Conservation (phyloP, 2,113 vertebrate genomes). For the Platichthys flesus region DNA sequence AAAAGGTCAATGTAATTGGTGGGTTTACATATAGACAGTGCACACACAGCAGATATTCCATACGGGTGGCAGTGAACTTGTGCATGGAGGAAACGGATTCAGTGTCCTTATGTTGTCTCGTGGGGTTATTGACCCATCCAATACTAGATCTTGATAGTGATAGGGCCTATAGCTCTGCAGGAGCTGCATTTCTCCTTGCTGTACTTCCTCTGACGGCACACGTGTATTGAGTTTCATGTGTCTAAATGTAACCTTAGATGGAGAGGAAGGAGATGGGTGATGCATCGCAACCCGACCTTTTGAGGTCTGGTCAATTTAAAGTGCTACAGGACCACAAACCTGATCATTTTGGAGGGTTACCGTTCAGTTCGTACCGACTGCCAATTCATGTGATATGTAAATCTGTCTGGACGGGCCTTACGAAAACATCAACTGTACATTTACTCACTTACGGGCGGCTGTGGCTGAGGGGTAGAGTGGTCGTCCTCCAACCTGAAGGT, state of each 20-base stretch:
- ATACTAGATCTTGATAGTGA: slow-evolving; percentile 4
- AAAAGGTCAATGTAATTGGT: slow-evolving; percentile 28
- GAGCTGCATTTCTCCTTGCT: slow-evolving; percentile 48
- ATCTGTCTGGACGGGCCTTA: background rate
- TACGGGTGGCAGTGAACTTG: background rate
- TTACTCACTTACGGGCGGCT: no score
- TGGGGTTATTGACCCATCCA: slow-evolving; percentile 9
- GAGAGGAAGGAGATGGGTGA: slow-evolving; percentile 52
- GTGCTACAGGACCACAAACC: background rate
- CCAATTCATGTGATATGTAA: slow-evolving; percentile 11
- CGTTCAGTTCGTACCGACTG: background rate
- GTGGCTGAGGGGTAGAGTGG: no score
- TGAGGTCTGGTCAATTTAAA: slow-evolving; percentile 7
- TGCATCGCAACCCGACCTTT: slow-evolving; percentile 42
- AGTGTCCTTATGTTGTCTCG: background rate
- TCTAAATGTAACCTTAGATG: slow-evolving; percentile 48
- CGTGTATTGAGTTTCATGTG: slow-evolving; percentile 53
- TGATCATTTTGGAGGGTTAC: slow-evolving; percentile 35
- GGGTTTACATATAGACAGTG: background rate
- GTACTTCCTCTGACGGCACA: slow-evolving; percentile 42
- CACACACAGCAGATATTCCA: background rate
- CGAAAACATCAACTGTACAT: background rate
- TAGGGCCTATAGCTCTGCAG: slow-evolving; percentile 3
- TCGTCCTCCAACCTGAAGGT: no score
- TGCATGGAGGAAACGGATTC: background rate